phyloP scores from a whole-genome alignment of 2,113 vertebrate genomes.

The Toxotes jaculatrix region DNA sequence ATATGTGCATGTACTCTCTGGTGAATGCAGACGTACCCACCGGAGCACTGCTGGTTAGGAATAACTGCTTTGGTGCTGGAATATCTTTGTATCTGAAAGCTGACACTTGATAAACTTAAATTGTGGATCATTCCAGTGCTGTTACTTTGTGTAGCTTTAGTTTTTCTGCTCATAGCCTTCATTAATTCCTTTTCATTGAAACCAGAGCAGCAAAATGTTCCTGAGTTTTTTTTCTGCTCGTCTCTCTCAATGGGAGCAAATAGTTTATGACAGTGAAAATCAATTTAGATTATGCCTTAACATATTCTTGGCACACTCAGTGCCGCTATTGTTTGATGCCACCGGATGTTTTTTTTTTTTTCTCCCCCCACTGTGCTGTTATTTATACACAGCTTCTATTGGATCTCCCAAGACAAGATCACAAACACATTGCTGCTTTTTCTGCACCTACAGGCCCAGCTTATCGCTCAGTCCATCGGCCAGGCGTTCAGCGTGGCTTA shows the following conservation, averaged over 20 bases:
- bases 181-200: constrained; percentile 2
- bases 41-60: not conserved
- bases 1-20: not conserved
- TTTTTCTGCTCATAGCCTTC: constrained; percentile 13
- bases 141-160: not conserved
- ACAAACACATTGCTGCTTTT: not conserved
- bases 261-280: constrained; percentile 27
- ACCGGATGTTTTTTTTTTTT: not conserved
- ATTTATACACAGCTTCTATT: constrained; percentile 19
- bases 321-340: constrained; percentile 14
- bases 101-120: not conserved
- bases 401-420: not conserved
- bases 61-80: not conserved
- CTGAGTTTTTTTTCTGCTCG: not conserved
- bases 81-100: not conserved
- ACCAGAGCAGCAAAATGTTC: not conserved
- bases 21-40: not conserved
- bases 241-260: constrained; percentile 18
- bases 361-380: not conserved
- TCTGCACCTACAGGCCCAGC: constrained; percentile 88
- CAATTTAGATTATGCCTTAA: constrained; percentile 13
- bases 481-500: constrained; percentile 99
- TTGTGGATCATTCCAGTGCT: not conserved
- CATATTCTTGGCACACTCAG: constrained; percentile 19
- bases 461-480: constrained; percentile 98